Evolutionary conservation across 2,797 vertebrate genomes (phyloP).

Genomic region (Pangasius macronema): DNA sequence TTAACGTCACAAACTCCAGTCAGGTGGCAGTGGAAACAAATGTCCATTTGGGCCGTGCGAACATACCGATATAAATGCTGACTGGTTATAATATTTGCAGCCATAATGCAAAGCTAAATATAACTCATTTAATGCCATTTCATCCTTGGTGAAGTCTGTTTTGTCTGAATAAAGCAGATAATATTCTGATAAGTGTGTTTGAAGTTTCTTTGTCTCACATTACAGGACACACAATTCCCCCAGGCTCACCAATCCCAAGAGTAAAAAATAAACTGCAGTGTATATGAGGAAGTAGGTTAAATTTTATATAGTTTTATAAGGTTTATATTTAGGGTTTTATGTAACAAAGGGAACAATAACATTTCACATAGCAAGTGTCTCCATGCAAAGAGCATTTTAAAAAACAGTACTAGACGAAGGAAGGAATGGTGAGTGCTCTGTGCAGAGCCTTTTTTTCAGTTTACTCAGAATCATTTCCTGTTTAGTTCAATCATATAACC

Average conservation of each 20-base stretch:
- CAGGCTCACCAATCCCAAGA: constrained; percentile 47
- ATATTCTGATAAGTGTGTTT: constrained; percentile 50
- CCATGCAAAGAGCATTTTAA: constrained; percentile 13
- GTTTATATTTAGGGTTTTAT: constrained; percentile 26
- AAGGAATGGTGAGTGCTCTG: not conserved
- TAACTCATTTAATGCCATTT: not conserved
- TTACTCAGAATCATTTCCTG: not conserved
- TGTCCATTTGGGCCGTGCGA: constrained; percentile 33
- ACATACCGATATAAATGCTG: constrained; percentile 46
- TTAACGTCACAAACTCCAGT: constrained; percentile 62
- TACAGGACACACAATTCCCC: constrained; percentile 39
- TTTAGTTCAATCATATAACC: not conserved
- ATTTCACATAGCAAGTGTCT: constrained; percentile 14
- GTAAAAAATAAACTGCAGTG: constrained; percentile 51
- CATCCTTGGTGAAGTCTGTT: constrained; percentile 37
- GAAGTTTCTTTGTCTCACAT: constrained; percentile 42
- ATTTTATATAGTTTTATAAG: not conserved
- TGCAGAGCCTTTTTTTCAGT: not conserved
- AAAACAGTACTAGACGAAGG: not conserved
- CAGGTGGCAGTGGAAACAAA: constrained; percentile 53
- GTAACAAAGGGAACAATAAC: constrained; percentile 19
- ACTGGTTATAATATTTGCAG: constrained; percentile 39
- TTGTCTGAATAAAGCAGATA: constrained; percentile 46
- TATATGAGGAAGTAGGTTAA: constrained; percentile 32
- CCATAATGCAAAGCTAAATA: constrained; percentile 3